A percentile compares a stretch with the other conserved stretches of the same genome.
phyloP scores from a whole-genome alignment of 2,113 vertebrate species.

The Danionella cerebrum region DNA sequence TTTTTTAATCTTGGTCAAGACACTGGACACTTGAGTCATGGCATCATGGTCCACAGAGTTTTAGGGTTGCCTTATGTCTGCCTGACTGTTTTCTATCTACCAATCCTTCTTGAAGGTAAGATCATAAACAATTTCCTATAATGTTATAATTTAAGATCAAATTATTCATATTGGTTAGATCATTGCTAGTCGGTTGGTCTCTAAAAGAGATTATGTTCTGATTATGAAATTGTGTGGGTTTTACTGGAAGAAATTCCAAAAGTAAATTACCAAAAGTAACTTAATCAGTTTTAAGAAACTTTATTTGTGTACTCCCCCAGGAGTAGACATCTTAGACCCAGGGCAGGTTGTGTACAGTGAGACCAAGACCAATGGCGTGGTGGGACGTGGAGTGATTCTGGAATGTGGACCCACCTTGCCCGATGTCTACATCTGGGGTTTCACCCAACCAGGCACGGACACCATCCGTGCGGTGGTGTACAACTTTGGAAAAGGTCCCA shows the following conservation, averaged over 20 bases:
- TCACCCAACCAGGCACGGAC: conserved; percentile 63
- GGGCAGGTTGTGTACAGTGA: conserved; percentile 59
- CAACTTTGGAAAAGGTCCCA: conserved; percentile 61
- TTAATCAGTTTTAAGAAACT: neutral
- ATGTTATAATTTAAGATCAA: too few species aligned
- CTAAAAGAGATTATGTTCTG: too few species aligned
- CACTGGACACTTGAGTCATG: conserved; percentile 38
- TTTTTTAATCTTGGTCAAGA: conserved; percentile 13
- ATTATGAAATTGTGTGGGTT: neutral
- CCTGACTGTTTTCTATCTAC: conserved; percentile 19
- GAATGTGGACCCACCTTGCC: conserved; percentile 56
- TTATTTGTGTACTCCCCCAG: conserved; percentile 38
- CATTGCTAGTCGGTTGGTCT: too few species aligned
- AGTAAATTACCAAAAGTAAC: neutral
- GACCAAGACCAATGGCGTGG: conserved; percentile 62
- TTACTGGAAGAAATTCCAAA: too few species aligned
- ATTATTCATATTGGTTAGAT: too few species aligned
- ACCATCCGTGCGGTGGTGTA: conserved; percentile 60
- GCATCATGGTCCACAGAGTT: conserved; percentile 42
- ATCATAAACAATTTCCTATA: neutral
- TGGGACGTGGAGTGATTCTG: conserved; percentile 66
- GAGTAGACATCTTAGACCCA: conserved; percentile 48
- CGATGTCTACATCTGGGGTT: conserved; percentile 79
- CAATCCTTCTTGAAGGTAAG: conserved; percentile 42
- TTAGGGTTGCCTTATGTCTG: conserved; percentile 26